Evolutionary conservation across 1,140 invertebrate species (phyloP), one percentile per base, ranked within the genome.

Genomic region (Sitodiplosis mosellana): DNA sequence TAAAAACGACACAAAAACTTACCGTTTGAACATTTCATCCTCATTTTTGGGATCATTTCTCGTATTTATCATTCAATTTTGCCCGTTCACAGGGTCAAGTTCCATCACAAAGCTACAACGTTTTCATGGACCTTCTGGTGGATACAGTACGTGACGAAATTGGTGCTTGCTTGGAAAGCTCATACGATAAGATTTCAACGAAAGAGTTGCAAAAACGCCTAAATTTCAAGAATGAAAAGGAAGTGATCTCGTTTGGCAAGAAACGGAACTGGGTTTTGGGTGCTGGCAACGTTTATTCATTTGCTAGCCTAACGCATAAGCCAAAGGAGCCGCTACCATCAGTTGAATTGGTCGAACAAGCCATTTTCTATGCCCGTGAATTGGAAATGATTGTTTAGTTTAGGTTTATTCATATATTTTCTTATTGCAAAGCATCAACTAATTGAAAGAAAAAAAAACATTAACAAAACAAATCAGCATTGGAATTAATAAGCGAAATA

Each of bases 371-470:
- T 72, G 95, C 95, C 14, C 80, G 85, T 61, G 93, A 99, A 73
- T 72, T 99, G 45, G 95, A 99, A 74, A 97, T 95, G 88, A 99
- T 99, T 73, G 92, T 99, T 47, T 98, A 86, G 74, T 45, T 47
- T 33, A 46, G 22, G 12, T 45, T 27, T 27, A 27, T 27, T 5
- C 27, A 5, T 27, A 3, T 27, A 27, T 27, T 27, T 27, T 27
- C 27, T 10, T 27, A 27, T 10, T 27, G 10, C 3, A 27, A 27
- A 27, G 4, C 27, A 27, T 27, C 27, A 27, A 27, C 27, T 27
- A 5, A 27, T 27, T 27, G 27, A 27, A 27, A 5, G 27, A 27
- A n/a, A n/a, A n/a, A n/a, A n/a, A n/a, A n/a, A n/a, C n/a, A n/a
- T n/a, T n/a, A n/a, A n/a, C n/a, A n/a, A n/a, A n/a, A n/a, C n/a